A percentile compares a stretch with the other conserved stretches of the same genome.
Evolutionary conservation across 2,113 vertebrate species (phyloP).

Genomic region (Cettia cetti): DNA sequence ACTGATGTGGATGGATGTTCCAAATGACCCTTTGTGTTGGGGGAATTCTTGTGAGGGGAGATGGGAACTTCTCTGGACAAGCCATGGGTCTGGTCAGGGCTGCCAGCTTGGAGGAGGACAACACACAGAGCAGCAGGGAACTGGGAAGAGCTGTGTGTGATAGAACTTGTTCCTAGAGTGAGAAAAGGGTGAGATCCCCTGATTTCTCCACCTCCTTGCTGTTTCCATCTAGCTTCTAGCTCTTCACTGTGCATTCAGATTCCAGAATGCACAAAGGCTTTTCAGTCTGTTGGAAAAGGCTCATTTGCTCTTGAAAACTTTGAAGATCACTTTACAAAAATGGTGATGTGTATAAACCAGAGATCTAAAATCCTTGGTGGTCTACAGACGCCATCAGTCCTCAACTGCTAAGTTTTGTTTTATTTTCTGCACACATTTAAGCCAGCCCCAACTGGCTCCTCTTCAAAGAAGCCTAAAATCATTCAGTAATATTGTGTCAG

Average conservation of each 20-base stretch:
- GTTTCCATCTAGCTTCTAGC: background rate
- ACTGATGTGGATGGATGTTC: background rate
- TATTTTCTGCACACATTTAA: background rate
- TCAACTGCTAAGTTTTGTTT: background rate
- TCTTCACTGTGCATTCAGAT: background rate
- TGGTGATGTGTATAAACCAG: background rate
- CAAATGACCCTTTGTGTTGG: background rate
- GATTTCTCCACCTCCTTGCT: background rate
- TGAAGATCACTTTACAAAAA: background rate
- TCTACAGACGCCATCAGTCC: background rate
- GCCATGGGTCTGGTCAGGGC: background rate
- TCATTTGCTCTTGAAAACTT: background rate
- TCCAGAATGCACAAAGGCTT: background rate
- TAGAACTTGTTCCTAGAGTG: background rate
- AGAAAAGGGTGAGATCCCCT: background rate
- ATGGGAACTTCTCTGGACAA: background rate
- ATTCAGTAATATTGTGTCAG: background rate
- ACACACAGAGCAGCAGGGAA: background rate
- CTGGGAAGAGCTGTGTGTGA: background rate
- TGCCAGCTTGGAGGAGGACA: background rate
- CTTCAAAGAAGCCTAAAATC: background rate
- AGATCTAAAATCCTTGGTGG: background rate
- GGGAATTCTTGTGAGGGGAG: background rate
- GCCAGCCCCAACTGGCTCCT: background rate
- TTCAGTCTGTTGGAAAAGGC: background rate